phyloP scores from a whole-genome alignment of 1,140 invertebrate genomes.

The Neodiprion lecontei region DNA sequence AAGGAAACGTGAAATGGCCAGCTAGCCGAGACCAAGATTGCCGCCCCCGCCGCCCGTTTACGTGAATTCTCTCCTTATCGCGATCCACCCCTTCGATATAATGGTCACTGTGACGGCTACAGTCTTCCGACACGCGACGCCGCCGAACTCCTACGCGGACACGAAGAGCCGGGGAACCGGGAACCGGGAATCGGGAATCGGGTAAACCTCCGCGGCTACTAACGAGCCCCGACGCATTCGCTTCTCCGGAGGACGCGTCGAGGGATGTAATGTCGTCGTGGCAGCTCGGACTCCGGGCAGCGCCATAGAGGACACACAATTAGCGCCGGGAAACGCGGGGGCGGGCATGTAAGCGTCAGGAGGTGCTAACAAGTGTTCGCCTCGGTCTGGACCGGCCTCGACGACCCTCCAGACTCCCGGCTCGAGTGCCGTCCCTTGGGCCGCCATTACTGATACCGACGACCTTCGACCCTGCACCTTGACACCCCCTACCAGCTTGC shows the following conservation, averaged over 20 bases:
- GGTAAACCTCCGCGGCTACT: neutral
- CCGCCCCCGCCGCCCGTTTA: constrained; percentile 23
- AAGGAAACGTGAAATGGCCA: constrained; percentile 57
- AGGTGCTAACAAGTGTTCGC: constrained; percentile 52
- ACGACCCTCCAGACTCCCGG: constrained; percentile 37
- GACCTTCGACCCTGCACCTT: constrained; percentile 42
- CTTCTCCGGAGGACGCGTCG: neutral
- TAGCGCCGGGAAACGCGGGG: neutral
- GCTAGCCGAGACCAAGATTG: constrained; percentile 39
- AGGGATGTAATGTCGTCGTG: neutral
- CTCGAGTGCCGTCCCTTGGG: constrained; percentile 43
- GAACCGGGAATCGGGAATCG: neutral
- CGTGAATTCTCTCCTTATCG: constrained; percentile 44
- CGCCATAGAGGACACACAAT: neutral
- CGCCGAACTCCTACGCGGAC: constrained; percentile 25
- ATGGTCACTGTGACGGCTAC: constrained; percentile 60
- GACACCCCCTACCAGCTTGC: constrained; percentile 8
- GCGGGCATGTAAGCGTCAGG: constrained; percentile 32
- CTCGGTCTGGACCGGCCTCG: constrained; percentile 23
- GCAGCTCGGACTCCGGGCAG: no score
- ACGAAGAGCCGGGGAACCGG: constrained; percentile 6
- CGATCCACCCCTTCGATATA: constrained; percentile 58
- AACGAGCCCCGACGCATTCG: neutral
- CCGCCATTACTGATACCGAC: constrained; percentile 48
- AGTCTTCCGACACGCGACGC: constrained; percentile 56